Conservation (phyloP, 2,888 invertebrate genomes). For the Andrena marginata region DNA sequence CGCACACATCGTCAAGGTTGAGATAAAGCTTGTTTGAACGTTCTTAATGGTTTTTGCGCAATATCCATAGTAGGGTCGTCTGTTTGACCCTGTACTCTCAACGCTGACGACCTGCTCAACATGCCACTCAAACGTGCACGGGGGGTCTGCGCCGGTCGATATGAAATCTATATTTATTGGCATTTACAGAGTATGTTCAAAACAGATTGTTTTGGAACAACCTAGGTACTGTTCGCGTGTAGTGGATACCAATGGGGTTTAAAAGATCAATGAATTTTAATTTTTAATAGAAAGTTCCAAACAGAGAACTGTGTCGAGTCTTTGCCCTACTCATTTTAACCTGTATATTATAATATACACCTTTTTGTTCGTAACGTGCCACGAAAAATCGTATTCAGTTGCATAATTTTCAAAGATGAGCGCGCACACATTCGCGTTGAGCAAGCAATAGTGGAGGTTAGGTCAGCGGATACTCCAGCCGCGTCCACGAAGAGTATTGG, state of each 20-base stretch:
- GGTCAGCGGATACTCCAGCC: neutral
- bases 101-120: constrained; percentile 21
- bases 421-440: neutral
- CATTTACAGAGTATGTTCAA: constrained; percentile 10
- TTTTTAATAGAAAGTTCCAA: too few relatives aligned
- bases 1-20: neutral
- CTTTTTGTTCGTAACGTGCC: too few relatives aligned
- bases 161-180: constrained; percentile 18
- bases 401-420: constrained; percentile 3
- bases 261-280: too few relatives aligned
- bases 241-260: too few relatives aligned
- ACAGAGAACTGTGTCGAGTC: too few relatives aligned
- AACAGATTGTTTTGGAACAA: neutral
- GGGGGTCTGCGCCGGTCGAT: constrained; percentile 10
- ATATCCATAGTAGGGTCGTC: neutral
- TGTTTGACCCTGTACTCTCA: neutral
- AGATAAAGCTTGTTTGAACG: neutral
- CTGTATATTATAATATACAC: too few relatives aligned
- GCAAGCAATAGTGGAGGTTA: constrained; percentile 7
- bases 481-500: constrained; percentile 39
- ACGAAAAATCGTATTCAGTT: neutral
- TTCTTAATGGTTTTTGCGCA: constrained; percentile 1
- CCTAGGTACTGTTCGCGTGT: too few relatives aligned
- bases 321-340: too few relatives aligned
- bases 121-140: neutral